Conservation (phyloP, 53 echinoderm and acorn worm species). For the Actinopyga echinites region DNA sequence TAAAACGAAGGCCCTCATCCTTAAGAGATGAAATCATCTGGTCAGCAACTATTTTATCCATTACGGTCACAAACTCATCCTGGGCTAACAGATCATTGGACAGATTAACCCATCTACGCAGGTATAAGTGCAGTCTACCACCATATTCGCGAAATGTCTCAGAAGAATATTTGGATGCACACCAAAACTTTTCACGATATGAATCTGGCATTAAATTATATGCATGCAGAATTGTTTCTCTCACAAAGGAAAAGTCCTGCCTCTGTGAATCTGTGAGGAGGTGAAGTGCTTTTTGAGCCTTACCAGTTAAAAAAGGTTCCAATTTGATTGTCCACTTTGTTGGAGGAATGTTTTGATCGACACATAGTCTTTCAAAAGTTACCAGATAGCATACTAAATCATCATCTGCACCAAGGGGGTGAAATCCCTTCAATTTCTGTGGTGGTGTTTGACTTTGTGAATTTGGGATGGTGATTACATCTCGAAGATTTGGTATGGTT, state of each 20-base stretch:
- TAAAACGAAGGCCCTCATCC: not conserved
- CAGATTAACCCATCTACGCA: not conserved
- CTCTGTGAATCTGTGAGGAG: conserved; percentile 26
- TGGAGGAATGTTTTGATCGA: too few relatives aligned
- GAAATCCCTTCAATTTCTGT: too few relatives aligned
- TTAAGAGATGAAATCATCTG: conserved; percentile 7
- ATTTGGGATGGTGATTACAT: too few relatives aligned
- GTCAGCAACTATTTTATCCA: conserved; percentile 21
- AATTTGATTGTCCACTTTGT: not conserved
- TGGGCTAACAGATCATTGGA: not conserved
- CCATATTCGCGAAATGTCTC: conserved; percentile 48
- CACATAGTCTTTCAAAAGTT: too few relatives aligned
- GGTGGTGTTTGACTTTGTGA: too few relatives aligned
- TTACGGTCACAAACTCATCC: not conserved
- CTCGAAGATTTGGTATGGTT: too few relatives aligned
- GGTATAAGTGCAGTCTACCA: conserved; percentile 7
- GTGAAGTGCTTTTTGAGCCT: conserved; percentile 59
- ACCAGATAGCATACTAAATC: too few relatives aligned
- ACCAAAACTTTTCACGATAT: conserved; percentile 47
- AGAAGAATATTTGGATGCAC: conserved; percentile 21
- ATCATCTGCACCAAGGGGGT: too few relatives aligned
- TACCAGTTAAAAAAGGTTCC: conserved; percentile 60
- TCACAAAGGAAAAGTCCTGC: too few relatives aligned
- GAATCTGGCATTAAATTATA: conserved; percentile 57
- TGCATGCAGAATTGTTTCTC: conserved; percentile 36